These are phyloP conservation scores for Eumerus sabulonum DNA, from an alignment of 2,888 invertebrate genomes.

Conservation along the genomic window DNA sequence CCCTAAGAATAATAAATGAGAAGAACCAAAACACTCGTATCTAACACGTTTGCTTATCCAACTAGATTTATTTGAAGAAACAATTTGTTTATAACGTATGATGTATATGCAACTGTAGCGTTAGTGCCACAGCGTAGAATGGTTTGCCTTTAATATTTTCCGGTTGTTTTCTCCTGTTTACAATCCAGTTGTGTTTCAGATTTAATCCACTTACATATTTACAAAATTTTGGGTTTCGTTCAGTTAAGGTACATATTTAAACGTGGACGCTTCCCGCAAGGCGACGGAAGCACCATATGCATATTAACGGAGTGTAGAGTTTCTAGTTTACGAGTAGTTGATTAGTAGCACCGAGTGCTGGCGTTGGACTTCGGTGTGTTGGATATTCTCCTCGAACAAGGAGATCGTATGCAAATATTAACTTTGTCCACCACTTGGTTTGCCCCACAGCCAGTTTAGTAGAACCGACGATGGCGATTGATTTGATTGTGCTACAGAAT, in stretches of 20 bases:
- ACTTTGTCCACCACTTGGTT: constrained; percentile 75
- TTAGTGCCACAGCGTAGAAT: constrained; percentile 26
- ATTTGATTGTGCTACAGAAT: constrained; percentile 84
- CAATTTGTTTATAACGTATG: constrained; percentile 3
- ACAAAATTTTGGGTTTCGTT: constrained; percentile 40
- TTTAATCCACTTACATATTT: constrained; percentile 42
- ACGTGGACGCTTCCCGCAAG: neutral
- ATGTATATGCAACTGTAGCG: constrained; percentile 4
- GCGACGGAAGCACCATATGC: too few species aligned
- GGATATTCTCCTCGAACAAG: constrained; percentile 41
- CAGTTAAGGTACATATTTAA: constrained; percentile 41
- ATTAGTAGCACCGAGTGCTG: constrained; percentile 32
- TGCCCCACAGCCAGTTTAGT: constrained; percentile 90
- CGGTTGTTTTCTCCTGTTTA: constrained; percentile 19
- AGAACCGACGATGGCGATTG: constrained; percentile 90
- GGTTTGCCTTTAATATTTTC: constrained; percentile 16
- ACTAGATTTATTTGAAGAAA: constrained; percentile 36
- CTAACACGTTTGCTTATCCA: constrained; percentile 24
- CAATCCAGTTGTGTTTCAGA: constrained; percentile 40
- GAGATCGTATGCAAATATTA: constrained; percentile 60
- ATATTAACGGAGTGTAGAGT: constrained; percentile 14
- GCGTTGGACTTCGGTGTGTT: constrained; percentile 2
- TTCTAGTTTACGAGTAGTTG: constrained; percentile 2
- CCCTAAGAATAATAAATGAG: too few species aligned
- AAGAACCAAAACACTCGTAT: neutral